Conservation (phyloP, 2,888 invertebrate genomes). For the Emesis russula region DNA sequence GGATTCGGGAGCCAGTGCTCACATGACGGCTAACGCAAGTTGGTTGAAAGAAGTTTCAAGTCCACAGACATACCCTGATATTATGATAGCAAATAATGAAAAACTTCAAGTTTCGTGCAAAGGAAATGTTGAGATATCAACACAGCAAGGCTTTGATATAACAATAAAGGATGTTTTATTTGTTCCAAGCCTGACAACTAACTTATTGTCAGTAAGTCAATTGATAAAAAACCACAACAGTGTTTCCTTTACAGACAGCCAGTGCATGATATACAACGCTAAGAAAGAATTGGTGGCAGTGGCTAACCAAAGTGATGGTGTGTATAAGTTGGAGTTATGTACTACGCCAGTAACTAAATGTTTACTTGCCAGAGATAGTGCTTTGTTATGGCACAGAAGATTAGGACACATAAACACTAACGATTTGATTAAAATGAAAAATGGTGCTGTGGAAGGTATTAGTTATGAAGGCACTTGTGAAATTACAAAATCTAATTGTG, state of each 20-base stretch:
- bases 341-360: conserved; percentile 20
- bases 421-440: conserved; percentile 43
- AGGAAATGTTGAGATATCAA: conserved; percentile 64
- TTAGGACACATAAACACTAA: conserved; percentile 64
- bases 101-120: conserved; percentile 68
- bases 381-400: conserved; percentile 14
- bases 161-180: conserved; percentile 72
- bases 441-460: conserved; percentile 51
- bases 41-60: conserved; percentile 45
- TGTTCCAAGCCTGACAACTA: conserved; percentile 79
- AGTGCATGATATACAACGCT: conserved; percentile 52
- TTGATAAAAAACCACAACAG: conserved; percentile 58
- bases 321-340: conserved; percentile 59
- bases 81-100: conserved; percentile 74
- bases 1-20: conserved; percentile 67
- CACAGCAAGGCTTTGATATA: conserved; percentile 44
- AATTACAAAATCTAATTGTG: conserved; percentile 42
- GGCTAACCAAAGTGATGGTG: conserved; percentile 57
- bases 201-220: conserved; percentile 74
- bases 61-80: not conserved
- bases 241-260: conserved; percentile 51
- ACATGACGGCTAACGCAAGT: conserved; percentile 46
- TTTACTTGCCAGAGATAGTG: not conserved
- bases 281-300: conserved; percentile 50
- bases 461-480: conserved; percentile 23